Base-by-base conservation (phyloP, 2,797 vertebrate genomes). In the Danio tinwini region DNA sequence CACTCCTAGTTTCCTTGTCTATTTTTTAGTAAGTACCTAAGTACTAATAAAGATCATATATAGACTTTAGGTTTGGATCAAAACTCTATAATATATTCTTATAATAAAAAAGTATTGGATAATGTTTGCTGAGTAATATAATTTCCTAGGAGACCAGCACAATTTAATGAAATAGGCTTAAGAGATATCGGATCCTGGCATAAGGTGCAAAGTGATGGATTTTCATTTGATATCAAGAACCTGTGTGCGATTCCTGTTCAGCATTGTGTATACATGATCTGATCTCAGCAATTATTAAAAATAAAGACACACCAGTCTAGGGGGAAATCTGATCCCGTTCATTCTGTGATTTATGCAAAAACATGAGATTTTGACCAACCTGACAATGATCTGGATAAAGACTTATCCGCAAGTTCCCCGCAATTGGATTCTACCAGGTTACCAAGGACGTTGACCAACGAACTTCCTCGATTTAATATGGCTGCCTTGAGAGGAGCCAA, bases 401-500 rank as follows among this genome's bases (percentile, higher is more conserved):
- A 93, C 45, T 91, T 83, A 0, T 94, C 93, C 0, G 84, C 83
- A 70, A 91, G 13, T 45, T 92, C 90, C 2, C 88, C 83, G 61
- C 95, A 96, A 86, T 59, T 94, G 42, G 94, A 95, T 84, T 95
- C 94, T 2, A 84, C 87, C 87, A 96, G 81, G 13, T 89, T 87
- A 0, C 95, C 95, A 1, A 74, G 88, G 16, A 96, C 87, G 1
- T 87, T 90, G 67, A 96, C 93, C 0, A 95, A 93, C 21, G 94
- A 94, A 0, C 84, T 0, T 5, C 87, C 90, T 58, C 90, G 85
- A 29, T 96, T 95, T 11, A 94, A 89, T 7, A 96, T 87, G 8
- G 95, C 95, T 5, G 93, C 94, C 83, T 96, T 96, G 80, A 96
- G 77, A 0, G 95, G 95, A n/a, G 93, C 91, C 6, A 96, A 63